Evolutionary conservation across 2,113 vertebrate genomes (phyloP).

Genomic region (Syngnathus floridae): DNA sequence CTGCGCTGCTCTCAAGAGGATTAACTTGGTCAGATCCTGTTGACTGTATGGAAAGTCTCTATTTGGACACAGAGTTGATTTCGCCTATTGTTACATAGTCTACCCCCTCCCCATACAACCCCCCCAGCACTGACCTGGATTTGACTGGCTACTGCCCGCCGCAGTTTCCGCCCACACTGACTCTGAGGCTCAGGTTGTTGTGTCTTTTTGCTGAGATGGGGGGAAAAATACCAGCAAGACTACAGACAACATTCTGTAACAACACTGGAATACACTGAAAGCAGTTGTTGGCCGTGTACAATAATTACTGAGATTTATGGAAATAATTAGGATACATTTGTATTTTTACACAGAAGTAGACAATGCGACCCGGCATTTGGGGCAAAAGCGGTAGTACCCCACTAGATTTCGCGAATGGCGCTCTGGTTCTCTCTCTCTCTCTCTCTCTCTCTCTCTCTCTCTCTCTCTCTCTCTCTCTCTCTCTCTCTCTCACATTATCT

Average conservation of each 20-base stretch:
- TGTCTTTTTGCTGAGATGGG: conserved; percentile 21
- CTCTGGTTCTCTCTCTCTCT: not conserved
- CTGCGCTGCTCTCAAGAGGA: conserved; percentile 56
- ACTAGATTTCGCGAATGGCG: not conserved
- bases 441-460: too few species aligned
- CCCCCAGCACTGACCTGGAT: conserved; percentile 54
- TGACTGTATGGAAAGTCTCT: conserved; percentile 56
- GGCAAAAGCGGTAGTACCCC: not conserved
- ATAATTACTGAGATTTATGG: not conserved
- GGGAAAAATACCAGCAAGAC: not conserved
- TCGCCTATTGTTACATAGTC: conserved; percentile 17
- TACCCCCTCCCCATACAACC: conserved; percentile 9
- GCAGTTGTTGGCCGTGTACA: not conserved
- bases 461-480: too few species aligned
- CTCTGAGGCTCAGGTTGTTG: conserved; percentile 24
- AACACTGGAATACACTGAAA: not conserved
- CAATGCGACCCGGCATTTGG: not conserved
- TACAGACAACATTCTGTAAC: not conserved
- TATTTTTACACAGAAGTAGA: not conserved
- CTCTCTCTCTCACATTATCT: too few species aligned
- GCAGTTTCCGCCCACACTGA: conserved; percentile 39
- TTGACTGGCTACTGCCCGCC: conserved; percentile 54
- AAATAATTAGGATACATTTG: not conserved
- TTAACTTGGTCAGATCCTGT: conserved; percentile 59
- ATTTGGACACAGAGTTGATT: conserved; percentile 43